Base-by-base conservation (phyloP, 2,113 vertebrate genomes). In the Cranoglanis bouderius region DNA sequence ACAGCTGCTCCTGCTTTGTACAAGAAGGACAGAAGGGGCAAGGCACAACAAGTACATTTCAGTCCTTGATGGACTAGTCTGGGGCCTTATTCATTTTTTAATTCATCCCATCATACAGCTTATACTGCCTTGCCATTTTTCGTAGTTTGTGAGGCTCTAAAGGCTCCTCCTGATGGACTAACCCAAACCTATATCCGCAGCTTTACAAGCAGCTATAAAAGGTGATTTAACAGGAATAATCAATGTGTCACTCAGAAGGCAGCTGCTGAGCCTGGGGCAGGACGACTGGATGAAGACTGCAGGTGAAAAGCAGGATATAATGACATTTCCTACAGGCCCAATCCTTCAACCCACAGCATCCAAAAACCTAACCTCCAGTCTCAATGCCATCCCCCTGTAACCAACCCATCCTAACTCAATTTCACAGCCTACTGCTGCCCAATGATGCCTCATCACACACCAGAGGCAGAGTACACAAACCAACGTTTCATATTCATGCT, bases 171-270 rank as follows among this genome's bases (percentile, higher is more conserved):
- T 67, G 88, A 87, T 84, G 74, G 74, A 85, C 91, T 87, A 77
- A 85, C 26, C 80, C 82, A 88, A 89, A 85, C 65, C 80, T 84
- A 89, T 84, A 86, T 77, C 65, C 89, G 55, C 32, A 59, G 72
- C 63, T 91, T 91, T 87, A 89, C 87, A 91, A 90, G 86, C 87
- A 78, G 61, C 55, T 88, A 88, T 90, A 90, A 90, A 89, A 90
- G 81, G 83, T 89, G 87, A 91, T 91, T 91, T 91, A 87, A 74
- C 87, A 74, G 72, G 78, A 86, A 87, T 90, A 91, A 92, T 92
- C 92, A 92, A 89, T 89, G 90, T 83, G 87, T 88, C 89, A 87
- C 81, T 89, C 87, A 89, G 87, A 84, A 87, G 77, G 87, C 87
- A 84, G 78, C 65, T 51, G 57, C 51, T 59, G 49, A 43, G 85